phyloP scores from a whole-genome alignment of 1,140 invertebrate species.

The Microplitis mediator region DNA sequence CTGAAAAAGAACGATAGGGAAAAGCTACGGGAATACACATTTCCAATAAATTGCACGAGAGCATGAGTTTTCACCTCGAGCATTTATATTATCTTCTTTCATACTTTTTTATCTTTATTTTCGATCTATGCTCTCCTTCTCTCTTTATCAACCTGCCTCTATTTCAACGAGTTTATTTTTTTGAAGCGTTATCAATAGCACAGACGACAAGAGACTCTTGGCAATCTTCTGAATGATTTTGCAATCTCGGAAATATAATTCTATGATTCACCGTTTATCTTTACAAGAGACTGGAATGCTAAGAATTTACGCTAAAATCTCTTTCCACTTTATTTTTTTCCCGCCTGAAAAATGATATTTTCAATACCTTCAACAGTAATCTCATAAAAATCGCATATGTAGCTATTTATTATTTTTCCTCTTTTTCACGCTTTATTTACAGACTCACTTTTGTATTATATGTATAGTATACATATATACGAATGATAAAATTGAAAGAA shows the following conservation, averaged over 20 bases:
- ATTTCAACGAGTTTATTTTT: background rate
- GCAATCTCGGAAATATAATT: constrained; percentile 24
- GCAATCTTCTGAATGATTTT: constrained; percentile 22
- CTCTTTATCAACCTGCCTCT: background rate
- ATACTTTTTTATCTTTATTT: background rate
- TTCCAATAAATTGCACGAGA: too few species aligned
- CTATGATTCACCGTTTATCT: constrained; percentile 21
- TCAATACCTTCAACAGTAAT: constrained; percentile 13
- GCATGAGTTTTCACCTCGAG: background rate
- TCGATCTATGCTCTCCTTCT: background rate
- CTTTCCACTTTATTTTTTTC: constrained; percentile 2
- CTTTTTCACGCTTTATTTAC: background rate
- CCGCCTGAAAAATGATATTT: constrained; percentile 14
- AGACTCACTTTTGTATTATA: background rate
- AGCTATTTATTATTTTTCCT: background rate
- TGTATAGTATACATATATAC: too few species aligned
- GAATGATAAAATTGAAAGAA: background rate
- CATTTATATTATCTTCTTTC: background rate
- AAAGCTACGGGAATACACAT: too few species aligned
- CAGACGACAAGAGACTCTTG: constrained; percentile 15
- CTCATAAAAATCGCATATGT: background rate
- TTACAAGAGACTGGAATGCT: background rate
- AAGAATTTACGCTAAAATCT: background rate
- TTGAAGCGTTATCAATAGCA: constrained; percentile 9
- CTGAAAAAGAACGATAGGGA: too few species aligned